Evolutionary conservation across 2,797 vertebrate genomes (phyloP).

Genomic region (Mycteria americana): DNA sequence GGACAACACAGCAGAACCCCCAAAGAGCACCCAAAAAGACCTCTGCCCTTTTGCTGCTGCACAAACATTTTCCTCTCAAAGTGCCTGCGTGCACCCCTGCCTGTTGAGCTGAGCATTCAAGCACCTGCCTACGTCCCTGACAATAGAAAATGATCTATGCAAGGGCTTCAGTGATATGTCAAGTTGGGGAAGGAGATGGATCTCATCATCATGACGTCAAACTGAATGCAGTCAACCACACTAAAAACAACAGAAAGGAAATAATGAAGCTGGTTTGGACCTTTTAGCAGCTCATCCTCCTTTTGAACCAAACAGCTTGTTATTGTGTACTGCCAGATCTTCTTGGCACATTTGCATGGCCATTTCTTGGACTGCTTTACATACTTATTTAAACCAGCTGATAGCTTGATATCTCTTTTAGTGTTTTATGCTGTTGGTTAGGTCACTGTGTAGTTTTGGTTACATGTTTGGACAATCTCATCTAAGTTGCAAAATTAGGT

Average conservation of each 20-base stretch:
- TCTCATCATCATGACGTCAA: neutral
- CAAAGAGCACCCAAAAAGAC: neutral
- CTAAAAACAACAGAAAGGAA: neutral
- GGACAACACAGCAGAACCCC: neutral
- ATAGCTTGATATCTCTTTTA: neutral
- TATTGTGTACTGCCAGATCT: neutral
- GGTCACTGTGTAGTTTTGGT: neutral
- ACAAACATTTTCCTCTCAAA: neutral
- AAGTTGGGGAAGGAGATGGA: neutral
- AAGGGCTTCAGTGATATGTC: neutral
- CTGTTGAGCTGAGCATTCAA: neutral
- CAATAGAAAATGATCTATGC: fast-evolving
- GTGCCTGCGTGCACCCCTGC: neutral
- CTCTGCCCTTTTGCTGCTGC: neutral
- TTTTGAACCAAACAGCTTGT: neutral
- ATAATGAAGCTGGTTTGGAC: neutral
- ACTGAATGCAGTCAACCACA: neutral
- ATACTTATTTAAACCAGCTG: neutral
- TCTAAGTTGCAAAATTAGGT: neutral
- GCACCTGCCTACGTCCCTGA: neutral
- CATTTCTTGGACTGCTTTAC: neutral
- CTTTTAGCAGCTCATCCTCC: neutral
- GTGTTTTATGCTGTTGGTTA: neutral
- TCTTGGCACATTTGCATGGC: neutral
- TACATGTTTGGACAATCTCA: neutral